Evolutionary conservation across 1,140 invertebrate genomes (phyloP).

Genomic region (Macrocentrus cingulum): DNA sequence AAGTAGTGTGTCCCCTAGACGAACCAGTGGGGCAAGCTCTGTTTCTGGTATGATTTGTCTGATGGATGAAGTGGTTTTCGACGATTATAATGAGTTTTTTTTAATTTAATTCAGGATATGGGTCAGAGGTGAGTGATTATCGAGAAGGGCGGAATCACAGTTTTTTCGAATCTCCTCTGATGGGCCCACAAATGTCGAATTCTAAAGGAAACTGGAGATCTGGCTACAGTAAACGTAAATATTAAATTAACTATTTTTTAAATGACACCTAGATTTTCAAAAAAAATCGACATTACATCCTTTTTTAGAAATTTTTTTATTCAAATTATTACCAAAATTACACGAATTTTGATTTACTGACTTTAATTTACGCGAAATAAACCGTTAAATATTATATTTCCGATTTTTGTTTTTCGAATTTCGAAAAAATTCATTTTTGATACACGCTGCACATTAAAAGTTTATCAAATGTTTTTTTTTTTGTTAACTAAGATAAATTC

Average conservation of each 20-base stretch:
- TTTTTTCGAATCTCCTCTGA: constrained; percentile 49
- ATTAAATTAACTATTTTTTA: not conserved
- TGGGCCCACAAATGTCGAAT: constrained; percentile 27
- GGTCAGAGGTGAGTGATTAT: constrained; percentile 73
- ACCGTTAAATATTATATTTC: no score
- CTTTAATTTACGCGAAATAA: no score
- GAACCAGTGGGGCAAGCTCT: constrained; percentile 68
- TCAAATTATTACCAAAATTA: no score
- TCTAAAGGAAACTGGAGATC: constrained; percentile 62
- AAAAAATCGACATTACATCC: no score
- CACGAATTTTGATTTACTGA: no score
- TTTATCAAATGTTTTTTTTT: no score
- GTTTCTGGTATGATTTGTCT: constrained; percentile 63
- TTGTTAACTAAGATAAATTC: no score
- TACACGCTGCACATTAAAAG: no score
- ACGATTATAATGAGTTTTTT: not conserved
- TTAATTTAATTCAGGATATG: constrained; percentile 63
- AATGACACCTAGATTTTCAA: not conserved
- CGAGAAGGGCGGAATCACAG: constrained; percentile 61
- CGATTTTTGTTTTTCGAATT: no score
- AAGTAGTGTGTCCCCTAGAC: constrained; percentile 54
- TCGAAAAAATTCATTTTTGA: no score
- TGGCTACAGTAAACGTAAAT: constrained; percentile 65
- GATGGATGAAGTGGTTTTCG: not conserved
- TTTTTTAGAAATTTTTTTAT: no score